A percentile compares a stretch with the other conserved stretches of the same genome.
phyloP scores from a whole-genome alignment of 2,888 invertebrate species.

The Argyresthia goedartella region DNA sequence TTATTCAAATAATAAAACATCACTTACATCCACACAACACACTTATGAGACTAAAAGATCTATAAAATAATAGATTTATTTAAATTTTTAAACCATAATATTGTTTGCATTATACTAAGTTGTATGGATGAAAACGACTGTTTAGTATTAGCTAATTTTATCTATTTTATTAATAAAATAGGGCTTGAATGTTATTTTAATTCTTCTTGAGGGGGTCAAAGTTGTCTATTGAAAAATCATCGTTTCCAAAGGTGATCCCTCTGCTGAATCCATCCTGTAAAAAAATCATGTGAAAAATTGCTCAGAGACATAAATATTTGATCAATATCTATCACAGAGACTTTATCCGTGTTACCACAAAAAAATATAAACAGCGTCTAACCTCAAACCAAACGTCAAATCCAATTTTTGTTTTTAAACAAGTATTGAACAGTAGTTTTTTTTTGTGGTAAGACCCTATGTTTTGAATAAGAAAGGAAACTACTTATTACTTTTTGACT shows the following conservation, averaged over 20 bases:
- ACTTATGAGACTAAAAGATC: conserved; percentile 6
- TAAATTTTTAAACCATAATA: conserved; percentile 26
- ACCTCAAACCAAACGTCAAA: too few relatives aligned
- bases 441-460: too few relatives aligned
- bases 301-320: background rate
- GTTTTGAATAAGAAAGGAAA: too few relatives aligned
- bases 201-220: conserved; percentile 91
- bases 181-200: conserved; percentile 29
- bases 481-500: conserved; percentile 14
- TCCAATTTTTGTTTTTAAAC: too few relatives aligned
- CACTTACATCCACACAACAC: conserved; percentile 41
- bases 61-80: conserved; percentile 23
- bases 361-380: too few relatives aligned
- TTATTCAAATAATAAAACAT: conserved; percentile 20
- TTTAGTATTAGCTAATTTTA: conserved; percentile 17
- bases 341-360: too few relatives aligned
- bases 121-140: conserved; percentile 40
- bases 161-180: conserved; percentile 19
- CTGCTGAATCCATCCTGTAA: conserved; percentile 90
- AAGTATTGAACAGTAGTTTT: too few relatives aligned
- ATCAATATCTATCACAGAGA: background rate
- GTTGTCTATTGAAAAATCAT: conserved; percentile 95
- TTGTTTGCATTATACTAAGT: conserved; percentile 36
- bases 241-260: conserved; percentile 89
- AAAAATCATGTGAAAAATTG: conserved; percentile 17